These are phyloP conservation scores for Cetonia aurata DNA, from an alignment of 2,888 invertebrate genomes.

Conservation along the genomic window DNA sequence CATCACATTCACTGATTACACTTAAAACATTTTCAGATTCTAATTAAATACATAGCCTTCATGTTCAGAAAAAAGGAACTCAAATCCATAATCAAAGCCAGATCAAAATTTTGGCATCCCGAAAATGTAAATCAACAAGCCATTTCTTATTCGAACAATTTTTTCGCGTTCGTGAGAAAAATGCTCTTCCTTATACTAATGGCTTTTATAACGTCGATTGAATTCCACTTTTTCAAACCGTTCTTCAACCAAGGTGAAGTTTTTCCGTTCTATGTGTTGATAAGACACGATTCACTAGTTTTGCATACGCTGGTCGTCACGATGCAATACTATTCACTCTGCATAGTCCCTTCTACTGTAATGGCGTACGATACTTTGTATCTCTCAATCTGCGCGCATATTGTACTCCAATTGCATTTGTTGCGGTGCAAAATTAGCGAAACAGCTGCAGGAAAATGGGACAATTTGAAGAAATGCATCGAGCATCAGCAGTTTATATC, in stretches of 20 bases:
- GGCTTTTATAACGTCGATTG: constrained; percentile 1
- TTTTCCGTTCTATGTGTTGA: constrained; percentile 37
- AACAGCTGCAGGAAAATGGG: neutral
- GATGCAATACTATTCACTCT: constrained; percentile 32
- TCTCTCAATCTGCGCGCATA: constrained; percentile 35
- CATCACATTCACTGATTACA: no score
- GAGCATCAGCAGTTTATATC: constrained; percentile 28
- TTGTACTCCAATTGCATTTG: constrained; percentile 34
- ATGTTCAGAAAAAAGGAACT: constrained; percentile 28
- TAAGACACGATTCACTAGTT: constrained; percentile 14
- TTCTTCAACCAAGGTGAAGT: constrained; percentile 16
- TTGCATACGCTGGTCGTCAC: constrained; percentile 19
- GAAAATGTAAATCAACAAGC: constrained; percentile 7
- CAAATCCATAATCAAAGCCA: constrained; percentile 17
- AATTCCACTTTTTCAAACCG: constrained; percentile 31
- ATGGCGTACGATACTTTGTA: constrained; percentile 28
- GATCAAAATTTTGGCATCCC: constrained; percentile 33
- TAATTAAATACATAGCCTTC: constrained; percentile 32
- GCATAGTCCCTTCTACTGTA: constrained; percentile 2
- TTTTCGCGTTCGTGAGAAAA: constrained; percentile 2
- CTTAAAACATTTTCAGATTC: constrained; percentile 11
- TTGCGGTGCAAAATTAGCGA: constrained; percentile 12
- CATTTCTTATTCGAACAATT: neutral
- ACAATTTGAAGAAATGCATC: constrained; percentile 22
- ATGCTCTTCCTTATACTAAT: constrained; percentile 21